A percentile compares a stretch with the other conserved stretches of the same genome.
Evolutionary conservation across 2,797 vertebrate genomes (phyloP).

Genomic region (Oreochromis mossambicus): DNA sequence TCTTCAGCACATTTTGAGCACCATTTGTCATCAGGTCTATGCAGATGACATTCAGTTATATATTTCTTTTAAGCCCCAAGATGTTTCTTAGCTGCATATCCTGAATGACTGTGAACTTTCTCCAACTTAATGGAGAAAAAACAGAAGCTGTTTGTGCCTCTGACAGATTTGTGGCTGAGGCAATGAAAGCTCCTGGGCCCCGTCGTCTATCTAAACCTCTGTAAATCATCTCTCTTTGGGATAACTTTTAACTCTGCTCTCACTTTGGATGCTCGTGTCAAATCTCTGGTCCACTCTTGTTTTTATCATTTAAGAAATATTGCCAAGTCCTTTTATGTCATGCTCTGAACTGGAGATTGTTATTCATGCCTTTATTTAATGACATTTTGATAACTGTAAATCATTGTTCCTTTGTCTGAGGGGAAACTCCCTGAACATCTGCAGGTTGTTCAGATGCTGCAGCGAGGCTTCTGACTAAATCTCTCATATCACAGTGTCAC

Average conservation of each 20-base stretch:
- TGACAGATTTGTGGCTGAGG: not conserved
- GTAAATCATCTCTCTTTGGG: not conserved
- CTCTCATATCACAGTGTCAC: not conserved
- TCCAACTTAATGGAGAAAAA: not conserved
- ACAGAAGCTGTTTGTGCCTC: not conserved
- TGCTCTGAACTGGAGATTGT: not conserved
- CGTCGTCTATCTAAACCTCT: not conserved
- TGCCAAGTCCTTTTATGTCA: not conserved
- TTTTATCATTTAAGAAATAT: not conserved
- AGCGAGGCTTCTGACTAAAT: not conserved
- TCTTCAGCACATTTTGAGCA: too few relatives aligned
- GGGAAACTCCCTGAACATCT: not conserved
- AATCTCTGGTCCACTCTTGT: not conserved
- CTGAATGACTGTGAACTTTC: not conserved
- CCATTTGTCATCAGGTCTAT: not conserved
- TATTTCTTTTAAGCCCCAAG: not conserved
- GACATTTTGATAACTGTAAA: not conserved
- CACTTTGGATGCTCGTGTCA: not conserved
- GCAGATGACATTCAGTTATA: not conserved
- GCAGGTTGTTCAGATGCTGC: not conserved
- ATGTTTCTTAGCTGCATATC: not conserved
- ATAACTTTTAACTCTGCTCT: not conserved
- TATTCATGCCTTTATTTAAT: not conserved
- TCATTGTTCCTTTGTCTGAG: not conserved
- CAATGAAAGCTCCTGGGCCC: not conserved